These are phyloP conservation scores for Arctocebus calabarensis DNA, from an alignment of 2,797 vertebrate species.

Conservation along the genomic window DNA sequence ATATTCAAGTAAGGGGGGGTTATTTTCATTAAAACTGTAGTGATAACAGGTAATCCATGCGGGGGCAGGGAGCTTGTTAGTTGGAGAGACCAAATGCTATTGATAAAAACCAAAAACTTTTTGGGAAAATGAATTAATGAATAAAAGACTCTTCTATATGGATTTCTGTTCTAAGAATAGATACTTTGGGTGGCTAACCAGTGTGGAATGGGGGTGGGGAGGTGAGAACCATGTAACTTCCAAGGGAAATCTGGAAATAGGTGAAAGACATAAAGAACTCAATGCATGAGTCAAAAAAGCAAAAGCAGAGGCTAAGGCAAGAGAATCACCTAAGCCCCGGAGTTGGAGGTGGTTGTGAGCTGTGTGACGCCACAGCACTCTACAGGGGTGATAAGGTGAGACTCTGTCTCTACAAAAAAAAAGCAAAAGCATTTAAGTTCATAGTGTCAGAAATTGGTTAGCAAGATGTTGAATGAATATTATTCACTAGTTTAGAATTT, in stretches of 20 bases:
- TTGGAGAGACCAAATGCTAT: neutral
- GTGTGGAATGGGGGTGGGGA: neutral
- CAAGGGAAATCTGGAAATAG: neutral
- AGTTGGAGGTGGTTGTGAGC: no score
- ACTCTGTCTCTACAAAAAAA: neutral
- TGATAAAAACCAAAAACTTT: neutral
- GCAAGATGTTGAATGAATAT: neutral
- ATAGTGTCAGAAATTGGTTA: neutral
- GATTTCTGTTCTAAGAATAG: neutral
- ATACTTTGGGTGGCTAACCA: neutral
- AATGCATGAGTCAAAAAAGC: neutral
- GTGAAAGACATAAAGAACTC: neutral
- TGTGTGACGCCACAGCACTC: no score
- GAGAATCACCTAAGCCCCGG: no score
- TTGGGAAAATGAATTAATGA: neutral
- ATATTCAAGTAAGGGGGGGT: neutral
- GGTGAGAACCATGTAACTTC: neutral
- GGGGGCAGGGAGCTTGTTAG: neutral
- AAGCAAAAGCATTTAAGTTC: neutral
- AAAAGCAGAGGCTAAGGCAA: neutral
- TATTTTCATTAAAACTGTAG: conserved; percentile 7
- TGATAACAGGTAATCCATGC: neutral
- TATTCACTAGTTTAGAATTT: neutral
- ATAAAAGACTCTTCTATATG: neutral
- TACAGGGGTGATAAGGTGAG: no score